These are phyloP conservation scores for Gastrophryne carolinensis DNA, from an alignment of 2,797 vertebrate genomes.

Conservation along the genomic window DNA sequence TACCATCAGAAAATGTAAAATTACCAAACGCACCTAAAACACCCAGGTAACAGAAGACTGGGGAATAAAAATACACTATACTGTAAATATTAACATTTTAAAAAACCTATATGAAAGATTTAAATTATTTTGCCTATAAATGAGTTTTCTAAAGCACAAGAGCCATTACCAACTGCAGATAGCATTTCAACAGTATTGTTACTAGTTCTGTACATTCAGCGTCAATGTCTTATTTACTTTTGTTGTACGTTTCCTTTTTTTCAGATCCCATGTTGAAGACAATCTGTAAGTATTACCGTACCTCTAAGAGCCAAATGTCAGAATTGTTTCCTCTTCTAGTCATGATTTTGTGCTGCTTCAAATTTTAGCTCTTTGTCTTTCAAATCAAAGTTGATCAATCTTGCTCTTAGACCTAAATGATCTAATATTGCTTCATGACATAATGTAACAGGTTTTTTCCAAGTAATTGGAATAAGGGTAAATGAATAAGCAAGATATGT, in stretches of 20 bases:
- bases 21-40: background rate
- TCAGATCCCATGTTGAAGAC: background rate
- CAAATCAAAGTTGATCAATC: background rate
- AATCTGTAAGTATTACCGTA: background rate
- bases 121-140: too few species aligned
- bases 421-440: too few species aligned
- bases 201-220: background rate
- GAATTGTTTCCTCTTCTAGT: background rate
- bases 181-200: too few species aligned
- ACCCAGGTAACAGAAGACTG: slow-evolving; percentile 54
- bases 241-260: background rate
- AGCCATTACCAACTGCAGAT: too few species aligned
- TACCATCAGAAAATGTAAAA: background rate
- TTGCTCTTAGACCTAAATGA: too few species aligned
- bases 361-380: background rate
- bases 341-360: background rate
- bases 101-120: too few species aligned
- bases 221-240: background rate
- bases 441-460: too few species aligned
- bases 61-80: too few species aligned
- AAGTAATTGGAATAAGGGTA: too few species aligned
- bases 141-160: too few species aligned
- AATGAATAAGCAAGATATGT: too few species aligned
- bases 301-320: background rate
- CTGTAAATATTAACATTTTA: too few species aligned